phyloP scores from a whole-genome alignment of 2,888 invertebrate species.

The Seira musarum region DNA sequence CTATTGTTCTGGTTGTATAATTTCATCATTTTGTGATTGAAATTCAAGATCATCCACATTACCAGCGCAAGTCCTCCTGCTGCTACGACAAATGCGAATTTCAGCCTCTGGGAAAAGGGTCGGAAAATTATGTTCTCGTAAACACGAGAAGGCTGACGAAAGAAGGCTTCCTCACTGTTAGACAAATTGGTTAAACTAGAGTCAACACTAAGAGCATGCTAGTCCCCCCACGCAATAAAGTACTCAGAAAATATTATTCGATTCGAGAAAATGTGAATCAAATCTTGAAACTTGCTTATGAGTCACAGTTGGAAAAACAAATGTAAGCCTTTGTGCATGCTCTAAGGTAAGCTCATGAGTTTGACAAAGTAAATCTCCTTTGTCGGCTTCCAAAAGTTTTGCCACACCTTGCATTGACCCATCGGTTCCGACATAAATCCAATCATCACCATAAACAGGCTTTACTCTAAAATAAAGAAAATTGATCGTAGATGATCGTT shows the following conservation, averaged over 20 bases:
- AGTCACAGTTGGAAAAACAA: not conserved
- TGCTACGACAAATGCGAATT: not conserved
- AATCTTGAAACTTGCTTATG: too few species aligned
- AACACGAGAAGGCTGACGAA: too few species aligned
- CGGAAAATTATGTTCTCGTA: not conserved
- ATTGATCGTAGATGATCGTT: too few species aligned
- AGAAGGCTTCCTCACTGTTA: too few species aligned
- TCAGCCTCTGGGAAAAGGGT: not conserved
- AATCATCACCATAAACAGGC: conserved; percentile 9
- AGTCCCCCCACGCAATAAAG: too few species aligned
- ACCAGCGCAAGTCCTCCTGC: not conserved
- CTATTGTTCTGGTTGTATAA: too few species aligned
- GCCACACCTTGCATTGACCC: not conserved
- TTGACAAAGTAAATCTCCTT: not conserved
- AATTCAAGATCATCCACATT: conserved; percentile 6
- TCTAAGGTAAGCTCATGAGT: not conserved
- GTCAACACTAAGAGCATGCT: too few species aligned
- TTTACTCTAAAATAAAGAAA: too few species aligned
- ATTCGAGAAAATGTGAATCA: too few species aligned
- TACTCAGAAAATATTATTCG: too few species aligned
- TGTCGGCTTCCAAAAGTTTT: not conserved
- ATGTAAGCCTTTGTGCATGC: not conserved
- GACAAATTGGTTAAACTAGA: too few species aligned
- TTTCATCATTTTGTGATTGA: not conserved
- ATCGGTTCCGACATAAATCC: not conserved